Evolutionary conservation across 2,797 vertebrate species (phyloP).

Genomic region (Lophius americanus): DNA sequence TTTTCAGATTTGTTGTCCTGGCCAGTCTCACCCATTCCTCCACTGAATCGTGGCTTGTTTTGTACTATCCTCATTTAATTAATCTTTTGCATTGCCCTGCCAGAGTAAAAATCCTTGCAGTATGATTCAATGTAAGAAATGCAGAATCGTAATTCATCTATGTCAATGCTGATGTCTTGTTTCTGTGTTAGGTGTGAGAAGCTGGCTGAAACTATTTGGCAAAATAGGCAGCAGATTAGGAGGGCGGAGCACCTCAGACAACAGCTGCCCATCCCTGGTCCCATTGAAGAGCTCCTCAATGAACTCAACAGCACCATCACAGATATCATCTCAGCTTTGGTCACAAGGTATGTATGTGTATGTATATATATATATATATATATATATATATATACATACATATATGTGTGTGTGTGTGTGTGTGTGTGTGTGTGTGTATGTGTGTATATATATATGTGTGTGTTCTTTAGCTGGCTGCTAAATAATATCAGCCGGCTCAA

Average conservation of each 20-base stretch:
- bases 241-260: conserved; percentile 93
- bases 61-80: neutral
- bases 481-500: too few relatives aligned
- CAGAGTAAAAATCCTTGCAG: neutral
- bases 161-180: neutral
- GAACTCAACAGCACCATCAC: conserved; percentile 93
- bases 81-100: neutral
- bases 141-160: too few relatives aligned
- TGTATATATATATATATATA: neutral
- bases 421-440: neutral
- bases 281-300: conserved; percentile 91
- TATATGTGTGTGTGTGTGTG: too few relatives aligned
- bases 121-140: too few relatives aligned
- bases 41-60: neutral
- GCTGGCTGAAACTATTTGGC: conserved; percentile 92
- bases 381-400: too few relatives aligned
- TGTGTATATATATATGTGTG: too few relatives aligned
- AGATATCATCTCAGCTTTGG: conserved; percentile 94
- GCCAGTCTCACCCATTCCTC: neutral
- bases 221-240: conserved; percentile 94
- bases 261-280: conserved; percentile 94
- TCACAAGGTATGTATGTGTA: conserved; percentile 85
- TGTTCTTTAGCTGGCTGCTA: too few relatives aligned
- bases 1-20: neutral
- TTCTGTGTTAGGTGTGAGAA: conserved; percentile 90